A percentile compares a stretch with the other conserved stretches of the same genome.
Conservation (phyloP, 2,113 vertebrate species). For the Tapirus terrestris region DNA sequence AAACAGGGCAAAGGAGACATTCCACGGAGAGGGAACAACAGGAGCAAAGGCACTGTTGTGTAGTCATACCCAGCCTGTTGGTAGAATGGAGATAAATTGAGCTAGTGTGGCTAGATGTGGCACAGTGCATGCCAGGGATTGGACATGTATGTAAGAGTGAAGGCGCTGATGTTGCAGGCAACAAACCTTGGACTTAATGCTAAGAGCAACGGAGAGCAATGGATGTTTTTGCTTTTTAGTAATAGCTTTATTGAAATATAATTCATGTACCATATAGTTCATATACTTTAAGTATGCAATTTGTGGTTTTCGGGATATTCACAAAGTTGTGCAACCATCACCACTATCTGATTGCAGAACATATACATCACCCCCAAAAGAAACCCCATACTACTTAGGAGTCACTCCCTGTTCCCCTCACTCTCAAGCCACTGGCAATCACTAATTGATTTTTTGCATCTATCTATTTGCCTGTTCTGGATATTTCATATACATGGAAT, state of each 20-base stretch:
- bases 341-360: background rate
- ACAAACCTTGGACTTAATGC: background rate
- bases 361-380: background rate
- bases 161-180: background rate
- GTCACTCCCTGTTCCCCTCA: background rate
- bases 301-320: background rate
- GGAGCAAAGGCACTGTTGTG: background rate
- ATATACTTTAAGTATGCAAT: background rate
- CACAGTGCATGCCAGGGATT: background rate
- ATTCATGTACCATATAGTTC: background rate
- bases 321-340: background rate
- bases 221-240: background rate
- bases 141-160: background rate
- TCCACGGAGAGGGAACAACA: background rate
- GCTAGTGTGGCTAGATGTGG: background rate
- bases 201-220: background rate
- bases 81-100: background rate
- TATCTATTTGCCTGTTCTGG: background rate
- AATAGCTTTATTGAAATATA: constrained; percentile 6
- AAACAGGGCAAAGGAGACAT: constrained; percentile 8
- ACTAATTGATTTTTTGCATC: background rate
- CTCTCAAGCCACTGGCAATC: background rate
- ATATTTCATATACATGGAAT: background rate
- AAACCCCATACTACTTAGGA: background rate
- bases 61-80: background rate